These are phyloP conservation scores for Ceratina japonica DNA, from an alignment of 1,140 invertebrate genomes.

Conservation along the genomic window DNA sequence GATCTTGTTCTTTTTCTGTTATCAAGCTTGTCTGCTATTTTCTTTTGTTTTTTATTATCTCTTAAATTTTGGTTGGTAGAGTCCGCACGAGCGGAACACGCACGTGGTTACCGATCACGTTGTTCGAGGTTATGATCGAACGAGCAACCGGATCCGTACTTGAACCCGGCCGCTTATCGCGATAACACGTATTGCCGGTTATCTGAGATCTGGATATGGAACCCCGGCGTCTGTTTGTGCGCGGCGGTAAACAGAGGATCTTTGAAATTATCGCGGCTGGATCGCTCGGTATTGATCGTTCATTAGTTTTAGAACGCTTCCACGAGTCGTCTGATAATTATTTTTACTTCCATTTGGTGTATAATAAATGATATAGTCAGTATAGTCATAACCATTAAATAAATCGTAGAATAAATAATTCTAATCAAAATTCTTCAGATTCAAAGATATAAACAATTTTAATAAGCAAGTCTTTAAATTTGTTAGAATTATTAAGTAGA, in stretches of 20 bases:
- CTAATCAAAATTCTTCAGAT: too few relatives aligned
- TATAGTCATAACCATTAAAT: too few relatives aligned
- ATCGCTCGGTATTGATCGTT: neutral
- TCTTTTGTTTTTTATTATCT: neutral
- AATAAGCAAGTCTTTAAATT: too few relatives aligned
- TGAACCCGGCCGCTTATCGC: constrained; percentile 28
- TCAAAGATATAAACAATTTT: too few relatives aligned
- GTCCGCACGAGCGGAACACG: neutral
- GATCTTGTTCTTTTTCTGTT: neutral
- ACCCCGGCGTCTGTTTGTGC: neutral
- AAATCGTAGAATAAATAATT: too few relatives aligned
- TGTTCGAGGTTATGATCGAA: constrained; percentile 54
- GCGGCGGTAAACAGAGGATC: constrained; percentile 24
- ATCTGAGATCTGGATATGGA: constrained; percentile 15
- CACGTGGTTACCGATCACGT: constrained; percentile 9
- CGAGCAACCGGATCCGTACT: constrained; percentile 40
- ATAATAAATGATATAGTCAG: too few relatives aligned
- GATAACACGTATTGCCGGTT: constrained; percentile 14
- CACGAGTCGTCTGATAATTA: neutral
- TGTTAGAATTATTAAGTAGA: too few relatives aligned
- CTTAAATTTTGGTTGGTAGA: neutral
- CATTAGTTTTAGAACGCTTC: neutral
- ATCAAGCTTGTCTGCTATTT: neutral
- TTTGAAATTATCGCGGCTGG: neutral
- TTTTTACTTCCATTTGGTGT: too few relatives aligned